Conservation (phyloP, 2,113 vertebrate species). For the Colius striatus region DNA sequence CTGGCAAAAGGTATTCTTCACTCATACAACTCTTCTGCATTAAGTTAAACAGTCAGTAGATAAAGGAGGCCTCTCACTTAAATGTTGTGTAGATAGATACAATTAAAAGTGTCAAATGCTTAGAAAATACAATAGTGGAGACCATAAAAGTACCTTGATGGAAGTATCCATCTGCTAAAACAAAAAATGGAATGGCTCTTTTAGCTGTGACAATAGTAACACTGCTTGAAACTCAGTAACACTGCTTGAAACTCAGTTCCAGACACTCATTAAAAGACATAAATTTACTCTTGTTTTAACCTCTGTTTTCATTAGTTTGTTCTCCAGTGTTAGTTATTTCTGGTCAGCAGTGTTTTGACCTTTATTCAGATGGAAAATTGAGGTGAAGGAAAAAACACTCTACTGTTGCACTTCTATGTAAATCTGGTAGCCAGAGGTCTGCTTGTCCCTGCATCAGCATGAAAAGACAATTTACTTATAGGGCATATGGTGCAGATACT, state of each 20-base stretch:
- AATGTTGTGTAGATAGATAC: neutral
- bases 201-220: neutral
- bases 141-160: neutral
- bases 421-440: neutral
- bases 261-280: neutral
- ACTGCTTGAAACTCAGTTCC: neutral
- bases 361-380: conserved; percentile 24
- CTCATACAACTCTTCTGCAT: neutral
- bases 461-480: neutral
- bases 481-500: neutral
- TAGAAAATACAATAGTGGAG: neutral
- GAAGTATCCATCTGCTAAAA: neutral
- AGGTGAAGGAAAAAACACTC: conserved; percentile 8
- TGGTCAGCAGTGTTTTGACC: conserved; percentile 27
- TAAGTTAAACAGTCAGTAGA: neutral
- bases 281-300: conserved; percentile 47
- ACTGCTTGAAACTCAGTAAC: neutral
- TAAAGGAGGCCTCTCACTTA: neutral
- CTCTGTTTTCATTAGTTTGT: conserved; percentile 16
- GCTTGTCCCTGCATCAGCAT: neutral
- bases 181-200: conserved; percentile 12
- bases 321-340: conserved; percentile 14
- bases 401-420: neutral
- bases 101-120: neutral
- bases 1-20: neutral